Percentiles rank a stretch among this genome's conserved stretches.
phyloP scores from a whole-genome alignment of 2,888 invertebrate species.

The Apodemia mormo region DNA sequence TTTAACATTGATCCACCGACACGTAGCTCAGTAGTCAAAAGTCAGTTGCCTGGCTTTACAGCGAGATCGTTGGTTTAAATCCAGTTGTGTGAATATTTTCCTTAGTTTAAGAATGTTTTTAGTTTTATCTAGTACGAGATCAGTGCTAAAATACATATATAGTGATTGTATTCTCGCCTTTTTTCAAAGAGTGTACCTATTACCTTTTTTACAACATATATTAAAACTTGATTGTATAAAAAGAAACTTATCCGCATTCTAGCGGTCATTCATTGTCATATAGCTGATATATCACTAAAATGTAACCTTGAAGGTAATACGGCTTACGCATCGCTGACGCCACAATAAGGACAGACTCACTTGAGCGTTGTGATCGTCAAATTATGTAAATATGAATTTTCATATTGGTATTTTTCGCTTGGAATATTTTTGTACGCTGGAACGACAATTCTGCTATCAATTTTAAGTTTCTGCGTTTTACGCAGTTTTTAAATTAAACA shows the following conservation, averaged over 20 bases:
- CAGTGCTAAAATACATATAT: no score
- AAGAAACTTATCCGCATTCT: background rate
- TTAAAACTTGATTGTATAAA: background rate
- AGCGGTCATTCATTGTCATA: background rate
- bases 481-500: background rate
- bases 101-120: no score
- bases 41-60: no score
- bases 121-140: no score
- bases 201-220: no score
- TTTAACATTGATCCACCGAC: no score
- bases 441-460: background rate
- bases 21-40: no score
- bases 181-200: no score
- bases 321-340: constrained; percentile 25
- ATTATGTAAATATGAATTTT: constrained; percentile 36
- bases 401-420: constrained; percentile 36
- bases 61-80: no score
- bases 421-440: constrained; percentile 26
- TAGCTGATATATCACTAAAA: constrained; percentile 13
- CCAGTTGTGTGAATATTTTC: no score
- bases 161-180: no score
- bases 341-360: constrained; percentile 28
- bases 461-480: background rate
- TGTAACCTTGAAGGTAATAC: background rate
- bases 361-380: constrained; percentile 30